These are phyloP conservation scores for Heterohyrax brucei DNA, from an alignment of 2,797 vertebrate species.

Conservation along the genomic window DNA sequence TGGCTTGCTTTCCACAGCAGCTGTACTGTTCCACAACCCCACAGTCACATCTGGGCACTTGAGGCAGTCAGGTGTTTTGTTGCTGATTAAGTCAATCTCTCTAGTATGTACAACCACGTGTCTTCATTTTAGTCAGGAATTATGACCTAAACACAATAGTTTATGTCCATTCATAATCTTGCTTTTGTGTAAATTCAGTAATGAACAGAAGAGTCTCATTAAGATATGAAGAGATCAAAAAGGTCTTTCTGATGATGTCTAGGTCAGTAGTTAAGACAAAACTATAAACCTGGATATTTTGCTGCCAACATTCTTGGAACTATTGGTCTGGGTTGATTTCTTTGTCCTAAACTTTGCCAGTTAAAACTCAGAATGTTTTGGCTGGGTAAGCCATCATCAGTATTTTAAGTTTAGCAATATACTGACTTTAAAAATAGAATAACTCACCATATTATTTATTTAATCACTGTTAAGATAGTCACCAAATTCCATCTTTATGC, in stretches of 20 bases:
- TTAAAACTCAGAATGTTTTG: constrained; percentile 44
- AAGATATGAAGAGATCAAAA: neutral
- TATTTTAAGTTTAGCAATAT: constrained; percentile 49
- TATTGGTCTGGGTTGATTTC: neutral
- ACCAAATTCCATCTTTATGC: constrained; percentile 68
- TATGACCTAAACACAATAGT: neutral
- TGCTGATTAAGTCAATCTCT: constrained; percentile 14
- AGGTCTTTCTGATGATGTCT: neutral
- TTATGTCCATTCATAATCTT: neutral
- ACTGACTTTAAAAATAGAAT: constrained; percentile 27
- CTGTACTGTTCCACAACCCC: neutral
- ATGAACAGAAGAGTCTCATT: neutral
- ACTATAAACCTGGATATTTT: constrained; percentile 42
- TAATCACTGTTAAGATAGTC: constrained; percentile 41
- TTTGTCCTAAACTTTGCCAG: neutral
- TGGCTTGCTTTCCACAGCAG: neutral
- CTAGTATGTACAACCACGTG: neutral
- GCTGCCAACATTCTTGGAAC: neutral
- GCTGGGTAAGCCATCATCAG: neutral
- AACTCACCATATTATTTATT: constrained; percentile 22
- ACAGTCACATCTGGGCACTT: neutral
- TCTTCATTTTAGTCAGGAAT: neutral
- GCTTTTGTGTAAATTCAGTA: constrained; percentile 23
- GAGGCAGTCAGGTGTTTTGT: neutral
- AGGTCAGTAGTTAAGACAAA: neutral